A percentile compares a stretch with the other conserved stretches of the same genome.
Evolutionary conservation across 2,888 invertebrate species (phyloP).

Genomic region (Leptinotarsa juncta): DNA sequence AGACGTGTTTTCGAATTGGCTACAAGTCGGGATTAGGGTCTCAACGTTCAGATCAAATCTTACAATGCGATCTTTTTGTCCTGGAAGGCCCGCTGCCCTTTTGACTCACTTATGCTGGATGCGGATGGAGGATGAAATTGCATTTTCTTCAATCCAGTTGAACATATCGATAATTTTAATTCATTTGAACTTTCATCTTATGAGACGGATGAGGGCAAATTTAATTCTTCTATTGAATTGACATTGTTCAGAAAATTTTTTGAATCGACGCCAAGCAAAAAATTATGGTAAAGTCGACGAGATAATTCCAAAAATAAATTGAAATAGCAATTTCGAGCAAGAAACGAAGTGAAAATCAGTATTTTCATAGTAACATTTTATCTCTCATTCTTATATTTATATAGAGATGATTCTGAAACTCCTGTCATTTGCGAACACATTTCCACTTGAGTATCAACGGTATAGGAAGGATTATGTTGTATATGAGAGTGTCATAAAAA

Average conservation of each 20-base stretch:
- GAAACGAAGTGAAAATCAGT: too few relatives aligned
- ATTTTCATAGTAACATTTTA: too few relatives aligned
- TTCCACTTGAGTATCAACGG: too few relatives aligned
- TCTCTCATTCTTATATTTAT: too few relatives aligned
- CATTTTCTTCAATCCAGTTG: neutral
- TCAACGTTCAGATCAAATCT: constrained; percentile 52
- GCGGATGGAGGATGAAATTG: neutral
- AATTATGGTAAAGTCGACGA: too few relatives aligned
- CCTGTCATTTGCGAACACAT: too few relatives aligned
- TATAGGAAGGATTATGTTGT: too few relatives aligned
- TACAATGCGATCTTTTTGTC: constrained; percentile 45
- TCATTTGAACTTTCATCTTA: neutral
- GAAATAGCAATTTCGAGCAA: too few relatives aligned
- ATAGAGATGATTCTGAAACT: too few relatives aligned
- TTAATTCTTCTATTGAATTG: neutral
- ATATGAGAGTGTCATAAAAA: too few relatives aligned
- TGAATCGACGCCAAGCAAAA: too few relatives aligned
- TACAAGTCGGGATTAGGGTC: constrained; percentile 58
- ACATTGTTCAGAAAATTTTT: neutral
- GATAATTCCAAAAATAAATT: too few relatives aligned
- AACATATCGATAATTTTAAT: neutral
- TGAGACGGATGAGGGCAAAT: neutral
- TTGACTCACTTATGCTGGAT: constrained; percentile 43
- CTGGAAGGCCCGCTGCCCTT: constrained; percentile 40
- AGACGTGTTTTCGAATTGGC: constrained; percentile 61